phyloP scores from a whole-genome alignment of 2,888 invertebrate genomes.

The Ephialtes manifestator region DNA sequence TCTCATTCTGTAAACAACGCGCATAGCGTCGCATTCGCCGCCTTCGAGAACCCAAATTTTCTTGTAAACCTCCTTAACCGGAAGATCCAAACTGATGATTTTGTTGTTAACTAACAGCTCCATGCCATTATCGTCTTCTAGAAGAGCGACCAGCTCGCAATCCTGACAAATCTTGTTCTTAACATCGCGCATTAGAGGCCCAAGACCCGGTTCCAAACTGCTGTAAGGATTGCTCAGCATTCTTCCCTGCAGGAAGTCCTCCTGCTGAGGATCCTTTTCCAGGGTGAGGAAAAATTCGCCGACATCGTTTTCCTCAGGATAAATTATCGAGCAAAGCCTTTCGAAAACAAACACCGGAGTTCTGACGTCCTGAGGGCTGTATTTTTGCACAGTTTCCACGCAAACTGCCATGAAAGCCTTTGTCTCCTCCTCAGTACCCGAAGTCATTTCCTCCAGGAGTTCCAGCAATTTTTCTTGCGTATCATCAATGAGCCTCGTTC shows the following conservation, averaged over 20 bases:
- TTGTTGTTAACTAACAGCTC: constrained; percentile 98
- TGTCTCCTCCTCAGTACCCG: constrained; percentile 97
- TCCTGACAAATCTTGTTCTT: constrained; percentile 99
- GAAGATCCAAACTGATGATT: constrained; percentile 98
- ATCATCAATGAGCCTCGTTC: constrained; percentile 97
- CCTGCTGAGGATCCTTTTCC: constrained; percentile 99
- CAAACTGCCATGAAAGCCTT: constrained; percentile 99
- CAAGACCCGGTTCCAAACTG: constrained; percentile 96
- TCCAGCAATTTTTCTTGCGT: constrained; percentile 98
- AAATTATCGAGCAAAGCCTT: constrained; percentile 98
- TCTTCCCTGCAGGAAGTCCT: constrained; percentile 97
- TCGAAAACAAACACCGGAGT: constrained; percentile 99
- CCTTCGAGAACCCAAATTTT: constrained; percentile 94
- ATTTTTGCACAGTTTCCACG: constrained; percentile 97
- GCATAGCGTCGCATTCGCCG: constrained; percentile 98
- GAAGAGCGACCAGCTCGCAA: constrained; percentile 98
- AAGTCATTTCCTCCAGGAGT: constrained; percentile 98
- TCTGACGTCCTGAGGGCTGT: constrained; percentile 95
- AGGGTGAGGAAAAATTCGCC: constrained; percentile 98
- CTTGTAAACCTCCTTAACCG: constrained; percentile 95
- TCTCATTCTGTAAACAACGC: constrained; percentile 98
- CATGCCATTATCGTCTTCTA: constrained; percentile 99
- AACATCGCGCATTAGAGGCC: constrained; percentile 98
- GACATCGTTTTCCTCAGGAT: constrained; percentile 98
- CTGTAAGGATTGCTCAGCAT: constrained; percentile 99